Conservation (phyloP, 1,140 invertebrate genomes). For the Holcopasites calliopsidis region DNA sequence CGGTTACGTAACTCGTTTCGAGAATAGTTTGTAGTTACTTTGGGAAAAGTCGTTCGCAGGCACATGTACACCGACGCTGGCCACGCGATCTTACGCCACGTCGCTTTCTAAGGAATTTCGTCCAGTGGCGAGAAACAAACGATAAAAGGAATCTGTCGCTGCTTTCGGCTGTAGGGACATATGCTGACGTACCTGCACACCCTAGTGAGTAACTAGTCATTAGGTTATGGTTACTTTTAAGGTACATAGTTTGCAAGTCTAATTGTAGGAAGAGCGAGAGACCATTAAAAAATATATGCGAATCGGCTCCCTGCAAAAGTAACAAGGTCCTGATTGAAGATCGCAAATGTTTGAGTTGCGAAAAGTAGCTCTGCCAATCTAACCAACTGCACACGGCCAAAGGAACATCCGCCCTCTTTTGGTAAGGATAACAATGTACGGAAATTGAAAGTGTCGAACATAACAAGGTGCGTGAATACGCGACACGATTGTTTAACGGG, state of each 20-base stretch:
- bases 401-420: background rate
- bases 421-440: background rate
- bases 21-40: slow-evolving; percentile 12
- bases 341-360: too few species aligned
- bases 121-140: background rate
- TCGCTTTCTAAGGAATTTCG: background rate
- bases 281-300: too few species aligned
- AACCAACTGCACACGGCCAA: too few species aligned
- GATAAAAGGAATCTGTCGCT: background rate
- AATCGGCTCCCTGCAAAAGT: too few species aligned
- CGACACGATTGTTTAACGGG: slow-evolving; percentile 27
- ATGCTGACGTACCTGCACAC: too few species aligned
- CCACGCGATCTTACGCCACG: background rate
- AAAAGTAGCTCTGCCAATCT: too few species aligned
- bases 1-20: slow-evolving; percentile 11
- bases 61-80: background rate
- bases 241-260: too few species aligned
- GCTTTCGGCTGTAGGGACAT: too few species aligned
- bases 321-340: too few species aligned
- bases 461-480: slow-evolving; percentile 69
- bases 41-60: slow-evolving; percentile 13
- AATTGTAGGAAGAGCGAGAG: too few species aligned
- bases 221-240: too few species aligned
- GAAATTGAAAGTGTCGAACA: background rate
- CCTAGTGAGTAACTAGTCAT: too few species aligned